Conservation (phyloP, 1,140 invertebrate species). For the Listronotus bonariensis region DNA sequence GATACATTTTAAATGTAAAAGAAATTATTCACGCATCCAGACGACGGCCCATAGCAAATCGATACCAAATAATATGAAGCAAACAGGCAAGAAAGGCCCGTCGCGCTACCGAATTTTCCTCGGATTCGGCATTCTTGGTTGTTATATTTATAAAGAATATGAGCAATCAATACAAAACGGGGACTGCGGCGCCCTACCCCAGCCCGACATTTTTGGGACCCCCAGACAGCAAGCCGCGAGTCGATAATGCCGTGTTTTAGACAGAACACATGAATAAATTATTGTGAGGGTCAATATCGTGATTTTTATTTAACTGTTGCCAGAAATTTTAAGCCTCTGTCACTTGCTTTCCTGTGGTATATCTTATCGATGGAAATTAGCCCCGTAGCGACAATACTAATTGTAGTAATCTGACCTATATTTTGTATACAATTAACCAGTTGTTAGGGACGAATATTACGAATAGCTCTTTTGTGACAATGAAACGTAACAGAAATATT, state of each 20-base stretch:
- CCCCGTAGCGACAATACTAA: no score
- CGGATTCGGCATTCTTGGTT: conserved; percentile 27
- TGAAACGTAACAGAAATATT: no score
- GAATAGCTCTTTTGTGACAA: no score
- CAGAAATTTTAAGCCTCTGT: no score
- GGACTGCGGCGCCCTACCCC: conserved; percentile 19
- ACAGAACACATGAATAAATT: not conserved
- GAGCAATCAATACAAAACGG: conserved; percentile 31
- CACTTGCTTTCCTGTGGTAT: no score
- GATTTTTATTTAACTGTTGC: no score
- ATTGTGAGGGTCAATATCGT: not conserved
- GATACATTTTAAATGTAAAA: no score
- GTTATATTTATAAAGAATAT: conserved; percentile 37
- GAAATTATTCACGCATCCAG: conserved; percentile 14
- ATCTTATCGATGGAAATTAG: no score
- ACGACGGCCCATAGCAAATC: conserved; percentile 18
- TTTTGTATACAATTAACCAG: no score
- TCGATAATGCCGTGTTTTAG: conserved; percentile 17
- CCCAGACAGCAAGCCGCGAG: conserved; percentile 12
- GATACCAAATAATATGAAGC: conserved; percentile 27
- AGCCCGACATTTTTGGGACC: conserved; percentile 25
- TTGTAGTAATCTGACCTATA: no score
- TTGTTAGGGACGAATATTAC: no score
- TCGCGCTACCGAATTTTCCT: conserved; percentile 17
- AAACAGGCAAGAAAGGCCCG: conserved; percentile 16